Evolutionary conservation across 2,113 vertebrate species (phyloP).

Genomic region (Pseudonaja textilis): DNA sequence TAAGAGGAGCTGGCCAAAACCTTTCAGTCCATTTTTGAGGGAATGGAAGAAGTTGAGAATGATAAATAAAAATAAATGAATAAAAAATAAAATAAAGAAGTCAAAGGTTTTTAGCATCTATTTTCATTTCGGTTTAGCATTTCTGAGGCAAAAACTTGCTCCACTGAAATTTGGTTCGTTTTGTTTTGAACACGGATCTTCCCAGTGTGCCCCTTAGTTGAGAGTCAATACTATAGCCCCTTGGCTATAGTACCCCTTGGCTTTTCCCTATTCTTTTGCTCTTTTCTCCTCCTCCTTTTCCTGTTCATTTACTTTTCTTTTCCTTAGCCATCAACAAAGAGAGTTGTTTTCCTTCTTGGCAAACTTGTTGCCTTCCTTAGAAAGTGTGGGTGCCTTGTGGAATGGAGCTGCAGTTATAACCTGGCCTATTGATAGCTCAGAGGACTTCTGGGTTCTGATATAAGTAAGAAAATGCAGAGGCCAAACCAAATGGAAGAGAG

Average conservation of each 20-base stretch:
- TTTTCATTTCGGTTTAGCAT: neutral
- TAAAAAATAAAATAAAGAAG: neutral
- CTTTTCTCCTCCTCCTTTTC: neutral
- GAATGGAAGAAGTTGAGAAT: neutral
- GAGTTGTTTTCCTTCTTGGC: neutral
- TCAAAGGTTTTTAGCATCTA: neutral
- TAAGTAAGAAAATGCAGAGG: neutral
- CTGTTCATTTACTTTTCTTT: neutral
- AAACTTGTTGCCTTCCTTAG: neutral
- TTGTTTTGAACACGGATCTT: neutral
- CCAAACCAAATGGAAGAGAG: neutral
- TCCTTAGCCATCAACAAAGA: neutral
- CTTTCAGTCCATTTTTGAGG: neutral
- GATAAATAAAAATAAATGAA: neutral
- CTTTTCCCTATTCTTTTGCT: neutral
- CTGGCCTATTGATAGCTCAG: neutral
- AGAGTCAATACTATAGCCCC: neutral
- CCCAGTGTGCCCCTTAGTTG: neutral
- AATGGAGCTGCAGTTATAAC: neutral
- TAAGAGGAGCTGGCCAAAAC: neutral
- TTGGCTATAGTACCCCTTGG: neutral
- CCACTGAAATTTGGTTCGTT: neutral
- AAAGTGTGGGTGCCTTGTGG: neutral
- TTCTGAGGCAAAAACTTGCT: neutral
- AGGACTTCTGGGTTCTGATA: neutral